Conservation (phyloP, 2,113 vertebrate species). For the Malurus elegans region DNA sequence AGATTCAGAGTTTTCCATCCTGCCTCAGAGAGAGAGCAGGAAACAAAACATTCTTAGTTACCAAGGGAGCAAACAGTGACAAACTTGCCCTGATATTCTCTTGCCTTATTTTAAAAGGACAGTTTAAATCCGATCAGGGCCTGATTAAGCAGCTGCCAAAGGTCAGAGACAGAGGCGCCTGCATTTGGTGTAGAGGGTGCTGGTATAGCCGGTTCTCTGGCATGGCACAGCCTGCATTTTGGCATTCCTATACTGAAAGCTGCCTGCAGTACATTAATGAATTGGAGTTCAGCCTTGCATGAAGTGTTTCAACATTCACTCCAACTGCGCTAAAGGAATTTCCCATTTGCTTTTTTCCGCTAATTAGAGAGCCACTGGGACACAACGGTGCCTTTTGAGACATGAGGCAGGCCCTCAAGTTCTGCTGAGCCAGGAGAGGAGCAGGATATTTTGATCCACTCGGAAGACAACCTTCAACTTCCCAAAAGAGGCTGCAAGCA, state of each 20-base stretch:
- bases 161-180: not conserved
- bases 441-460: rapidly evolving
- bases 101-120: not conserved
- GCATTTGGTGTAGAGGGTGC: not conserved
- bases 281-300: not conserved
- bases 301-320: not conserved
- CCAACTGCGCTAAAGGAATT: constrained; percentile 32
- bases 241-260: not conserved
- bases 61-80: rapidly evolving
- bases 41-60: not conserved
- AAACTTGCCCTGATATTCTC: rapidly evolving
- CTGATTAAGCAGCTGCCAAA: not conserved
- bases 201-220: not conserved
- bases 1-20: not conserved
- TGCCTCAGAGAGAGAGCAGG: not conserved
- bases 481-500: not conserved
- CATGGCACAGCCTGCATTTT: not conserved
- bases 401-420: not conserved
- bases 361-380: not conserved
- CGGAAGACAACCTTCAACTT: not conserved
- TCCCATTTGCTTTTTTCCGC: not conserved
- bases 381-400: not conserved
- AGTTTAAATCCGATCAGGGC: not conserved
- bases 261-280: not conserved
- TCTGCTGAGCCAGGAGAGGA: not conserved